Conservation (phyloP, 1,140 invertebrate genomes). For the Eciton burchellii region DNA sequence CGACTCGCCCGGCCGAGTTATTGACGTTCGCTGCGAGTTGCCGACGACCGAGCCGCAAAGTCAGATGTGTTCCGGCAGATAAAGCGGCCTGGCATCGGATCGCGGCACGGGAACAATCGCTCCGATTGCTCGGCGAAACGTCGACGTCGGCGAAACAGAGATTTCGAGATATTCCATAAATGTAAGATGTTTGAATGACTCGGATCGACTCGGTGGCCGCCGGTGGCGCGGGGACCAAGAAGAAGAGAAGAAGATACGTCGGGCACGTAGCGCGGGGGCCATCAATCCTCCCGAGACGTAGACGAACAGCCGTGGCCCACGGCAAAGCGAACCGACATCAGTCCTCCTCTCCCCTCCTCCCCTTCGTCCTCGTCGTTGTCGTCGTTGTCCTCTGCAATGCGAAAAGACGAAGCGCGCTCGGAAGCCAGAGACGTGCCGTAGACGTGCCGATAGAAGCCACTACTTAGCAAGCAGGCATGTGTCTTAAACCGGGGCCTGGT, state of each 20-base stretch:
- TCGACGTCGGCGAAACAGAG: conserved; percentile 67
- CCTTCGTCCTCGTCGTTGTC: conserved; percentile 66
- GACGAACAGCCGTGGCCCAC: conserved; percentile 80
- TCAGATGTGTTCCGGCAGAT: conserved; percentile 53
- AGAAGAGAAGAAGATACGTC: conserved; percentile 41
- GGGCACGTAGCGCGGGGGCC: conserved; percentile 74
- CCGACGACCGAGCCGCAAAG: not conserved
- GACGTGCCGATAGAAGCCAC: conserved; percentile 73
- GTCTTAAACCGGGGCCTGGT: conserved; percentile 66
- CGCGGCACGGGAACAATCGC: conserved; percentile 68
- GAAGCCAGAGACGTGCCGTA: conserved; percentile 70
- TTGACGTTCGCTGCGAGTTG: not conserved
- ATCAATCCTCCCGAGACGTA: conserved; percentile 81
- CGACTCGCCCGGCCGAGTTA: not conserved
- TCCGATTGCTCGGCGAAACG: conserved; percentile 66
- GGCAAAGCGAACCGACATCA: conserved; percentile 81
- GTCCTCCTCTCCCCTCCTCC: conserved; percentile 63
- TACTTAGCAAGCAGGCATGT: conserved; percentile 78
- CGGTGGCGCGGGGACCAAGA: conserved; percentile 50
- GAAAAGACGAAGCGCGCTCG: conserved; percentile 68
- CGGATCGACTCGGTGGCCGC: conserved; percentile 52
- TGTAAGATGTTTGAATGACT: conserved; percentile 76
- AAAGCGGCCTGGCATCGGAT: conserved; percentile 61
- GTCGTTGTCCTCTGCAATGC: conserved; percentile 69
- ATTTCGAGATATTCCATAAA: conserved; percentile 84